Conservation (phyloP, 2,797 vertebrate species). For the Dermochelys coriacea region DNA sequence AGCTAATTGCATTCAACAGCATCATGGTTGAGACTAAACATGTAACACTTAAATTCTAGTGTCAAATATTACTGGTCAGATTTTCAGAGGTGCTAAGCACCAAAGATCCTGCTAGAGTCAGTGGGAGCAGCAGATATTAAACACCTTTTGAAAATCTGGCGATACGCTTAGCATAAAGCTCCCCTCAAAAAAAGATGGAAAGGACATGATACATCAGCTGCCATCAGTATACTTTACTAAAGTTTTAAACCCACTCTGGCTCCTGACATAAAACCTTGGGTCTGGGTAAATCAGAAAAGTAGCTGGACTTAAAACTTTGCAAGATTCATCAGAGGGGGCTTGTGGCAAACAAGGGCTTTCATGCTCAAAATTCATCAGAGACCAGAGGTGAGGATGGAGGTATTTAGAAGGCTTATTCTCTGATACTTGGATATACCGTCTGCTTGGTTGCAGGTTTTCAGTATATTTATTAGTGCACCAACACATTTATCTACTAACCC, state of each 20-base stretch:
- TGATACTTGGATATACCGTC: background rate
- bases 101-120: background rate
- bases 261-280: no score
- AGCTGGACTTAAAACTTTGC: background rate
- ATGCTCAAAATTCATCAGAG: background rate
- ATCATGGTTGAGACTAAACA: background rate
- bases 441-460: background rate
- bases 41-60: background rate
- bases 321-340: background rate
- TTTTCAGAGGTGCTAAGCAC: background rate
- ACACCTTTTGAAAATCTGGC: background rate
- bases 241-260: background rate
- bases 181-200: background rate
- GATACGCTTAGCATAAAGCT: background rate
- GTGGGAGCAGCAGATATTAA: background rate
- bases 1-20: background rate
- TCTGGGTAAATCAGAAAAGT: background rate
- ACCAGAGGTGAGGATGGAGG: background rate
- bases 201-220: background rate
- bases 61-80: background rate
- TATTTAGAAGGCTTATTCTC: background rate
- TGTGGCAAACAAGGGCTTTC: background rate
- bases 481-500: background rate
- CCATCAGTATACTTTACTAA: background rate
- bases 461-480: background rate